A percentile compares a stretch with the other conserved stretches of the same genome.
These are phyloP conservation scores for Physeter macrocephalus DNA, from an alignment of 2,113 vertebrate species.

Conservation along the genomic window DNA sequence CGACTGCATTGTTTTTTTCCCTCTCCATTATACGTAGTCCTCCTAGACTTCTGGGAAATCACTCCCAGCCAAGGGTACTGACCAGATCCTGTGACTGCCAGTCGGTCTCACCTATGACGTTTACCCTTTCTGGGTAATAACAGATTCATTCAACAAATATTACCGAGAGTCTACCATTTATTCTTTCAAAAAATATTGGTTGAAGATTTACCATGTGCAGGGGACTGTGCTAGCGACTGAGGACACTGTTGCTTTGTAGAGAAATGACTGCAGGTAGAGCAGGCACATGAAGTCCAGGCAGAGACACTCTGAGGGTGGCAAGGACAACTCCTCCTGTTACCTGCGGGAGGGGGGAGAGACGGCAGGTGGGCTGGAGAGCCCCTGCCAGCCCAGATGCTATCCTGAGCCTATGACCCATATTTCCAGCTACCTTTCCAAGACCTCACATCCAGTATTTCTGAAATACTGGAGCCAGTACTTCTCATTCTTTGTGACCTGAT, in stretches of 20 bases:
- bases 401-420: accelerated
- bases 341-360: accelerated
- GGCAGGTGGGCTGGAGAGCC: background rate
- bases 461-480: background rate
- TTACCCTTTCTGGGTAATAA: background rate
- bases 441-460: background rate
- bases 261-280: background rate
- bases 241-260: background rate
- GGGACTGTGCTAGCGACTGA: accelerated
- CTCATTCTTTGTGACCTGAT: background rate
- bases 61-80: background rate
- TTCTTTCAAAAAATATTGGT: background rate
- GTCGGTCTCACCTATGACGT: background rate
- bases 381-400: background rate
- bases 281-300: accelerated
- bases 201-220: too few species aligned
- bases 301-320: too few species aligned
- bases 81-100: too few species aligned
- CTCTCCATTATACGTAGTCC: background rate
- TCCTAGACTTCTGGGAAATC: background rate
- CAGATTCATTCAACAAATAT: background rate
- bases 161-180: background rate
- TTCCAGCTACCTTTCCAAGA: background rate
- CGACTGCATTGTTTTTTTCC: too few species aligned
- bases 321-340: too few species aligned